Evolutionary conservation across 2,888 invertebrate genomes (phyloP), one percentile per base, ranked within the genome.

Genomic region (Drosophila lacicola): DNA sequence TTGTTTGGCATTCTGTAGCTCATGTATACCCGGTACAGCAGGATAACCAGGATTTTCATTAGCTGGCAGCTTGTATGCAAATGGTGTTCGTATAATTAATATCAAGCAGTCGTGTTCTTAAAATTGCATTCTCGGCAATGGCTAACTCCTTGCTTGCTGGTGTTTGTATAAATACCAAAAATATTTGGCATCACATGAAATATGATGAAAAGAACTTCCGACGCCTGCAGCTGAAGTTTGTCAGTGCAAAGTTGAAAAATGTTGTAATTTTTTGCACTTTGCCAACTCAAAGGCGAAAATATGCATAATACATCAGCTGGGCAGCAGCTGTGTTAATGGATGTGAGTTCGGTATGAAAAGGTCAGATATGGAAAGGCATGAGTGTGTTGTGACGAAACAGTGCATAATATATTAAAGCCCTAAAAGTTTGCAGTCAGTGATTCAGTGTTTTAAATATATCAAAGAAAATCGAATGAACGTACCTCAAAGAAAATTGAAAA

Each of bases 51-150:
- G 33, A 69, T 67, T 41, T 50, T 42, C 50, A 37, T 17, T 57
- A 13, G 42, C 53, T 61, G 46, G 33, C 29, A 36, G n/a, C 25
- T 39, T 64, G 54, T 49, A 65, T 75, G 78, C 61, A 82, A 74
- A 72, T 80, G 54, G 71, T 72, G 68, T 61, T 39, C 67, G 51
- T 69, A 56, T 75, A 80, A 88, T 88, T 83, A 77, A 75, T 74
- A 21, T 55, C 45, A 25, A 21, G 17, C 46, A 42, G 51, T 41
- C 44, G 19, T 70, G 54, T 39, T 47, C 66, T 62, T 49, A 42
- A 63, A 55, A 54, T 60, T 66, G 66, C 74, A 74, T 51, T 58
- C 57, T 5, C n/a, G 29, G 25, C 17, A 53, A 13, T 13, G 45
- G 13, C 44, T 47, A 25, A n/a, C 41, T 1, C 33, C 21, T 17